Base-by-base conservation (phyloP, 2,797 vertebrate genomes). In the Falco cherrug region DNA sequence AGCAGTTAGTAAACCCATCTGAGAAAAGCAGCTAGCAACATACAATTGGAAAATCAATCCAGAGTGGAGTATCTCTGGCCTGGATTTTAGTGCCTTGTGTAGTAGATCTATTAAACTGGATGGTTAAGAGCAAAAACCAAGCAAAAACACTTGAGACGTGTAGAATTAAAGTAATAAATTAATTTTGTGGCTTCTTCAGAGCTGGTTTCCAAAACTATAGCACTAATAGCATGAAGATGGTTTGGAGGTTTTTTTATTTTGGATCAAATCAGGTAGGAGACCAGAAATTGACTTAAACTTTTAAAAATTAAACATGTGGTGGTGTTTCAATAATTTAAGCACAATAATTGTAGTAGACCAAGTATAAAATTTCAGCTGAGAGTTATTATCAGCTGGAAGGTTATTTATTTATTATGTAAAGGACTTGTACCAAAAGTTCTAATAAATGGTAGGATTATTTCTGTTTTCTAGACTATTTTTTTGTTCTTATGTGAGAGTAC, bases 1-100 rank as follows among this genome's bases (percentile, higher is more conserved):
- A 89, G 33, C 79, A 95, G 81, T 93, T 94, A 89, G 29, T 65
- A 89, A 86, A 87, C 43, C 68, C n/a, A 91, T 78, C 61, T 35
- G 53, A 37, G 91, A 95, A 71, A 90, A 90, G 48, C 39, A 94
- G 19, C 24, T 70, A 21, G 74, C 15, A 81, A 90, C 47, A 82
- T 25, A 63, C 35, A 54, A n/a, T n/a, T 87, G 81, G 69, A 67
- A 93, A 88, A 86, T 51, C 65, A n/a, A 76, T 89, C 45, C 56
- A 53, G 39, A 61, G 31, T 29, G 53, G 45, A 90, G 65, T 33
- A 39, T 87, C 54, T 65, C 91, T 65, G 33, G 61, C 80, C 54
- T 80, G 59, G 41, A 86, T 31, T 65, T 83, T 79, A 39, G 48
- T 87, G 65, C 60, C 29, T 84, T 89, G 53, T 78, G 16, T 82